Evolutionary conservation across 1,140 invertebrate species (phyloP).

Genomic region (Zaprionus ornatus): DNA sequence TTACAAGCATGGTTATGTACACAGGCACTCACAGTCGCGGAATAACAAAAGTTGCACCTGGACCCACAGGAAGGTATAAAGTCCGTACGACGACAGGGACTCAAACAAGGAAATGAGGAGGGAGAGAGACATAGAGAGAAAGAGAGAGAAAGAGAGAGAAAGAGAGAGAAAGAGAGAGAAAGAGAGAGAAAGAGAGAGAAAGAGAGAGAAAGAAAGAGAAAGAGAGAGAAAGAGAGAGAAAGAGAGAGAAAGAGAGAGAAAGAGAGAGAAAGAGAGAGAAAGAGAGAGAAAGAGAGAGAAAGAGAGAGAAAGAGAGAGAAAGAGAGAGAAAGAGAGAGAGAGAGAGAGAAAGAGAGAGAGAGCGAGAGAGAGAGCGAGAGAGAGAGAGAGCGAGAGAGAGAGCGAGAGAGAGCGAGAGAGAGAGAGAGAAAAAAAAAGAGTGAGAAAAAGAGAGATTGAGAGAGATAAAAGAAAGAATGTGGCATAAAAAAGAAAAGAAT

Average conservation of each 20-base stretch:
- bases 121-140: conserved; percentile 21
- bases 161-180: not conserved
- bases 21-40: too few species aligned
- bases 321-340: not conserved
- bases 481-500: too few species aligned
- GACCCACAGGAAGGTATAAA: conserved; percentile 60
- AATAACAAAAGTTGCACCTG: conserved; percentile 72
- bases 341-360: not conserved
- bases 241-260: not conserved
- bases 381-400: conserved; percentile 29
- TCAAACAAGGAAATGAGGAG: not conserved
- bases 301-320: too few species aligned
- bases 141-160: conserved; percentile 2
- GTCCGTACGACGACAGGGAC: conserved; percentile 20
- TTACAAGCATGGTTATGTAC: conserved; percentile 5
- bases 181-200: not conserved
- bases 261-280: conserved; percentile 22
- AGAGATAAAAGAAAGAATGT: not conserved
- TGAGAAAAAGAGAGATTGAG: not conserved
- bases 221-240: too few species aligned
- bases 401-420: not conserved
- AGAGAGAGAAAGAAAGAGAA: not conserved
- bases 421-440: too few species aligned
- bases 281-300: conserved; percentile 5
- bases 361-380: too few species aligned